Evolutionary conservation across 2,113 vertebrate genomes (phyloP), one percentile per base, ranked within the genome.

Genomic region (Azemiops feae): DNA sequence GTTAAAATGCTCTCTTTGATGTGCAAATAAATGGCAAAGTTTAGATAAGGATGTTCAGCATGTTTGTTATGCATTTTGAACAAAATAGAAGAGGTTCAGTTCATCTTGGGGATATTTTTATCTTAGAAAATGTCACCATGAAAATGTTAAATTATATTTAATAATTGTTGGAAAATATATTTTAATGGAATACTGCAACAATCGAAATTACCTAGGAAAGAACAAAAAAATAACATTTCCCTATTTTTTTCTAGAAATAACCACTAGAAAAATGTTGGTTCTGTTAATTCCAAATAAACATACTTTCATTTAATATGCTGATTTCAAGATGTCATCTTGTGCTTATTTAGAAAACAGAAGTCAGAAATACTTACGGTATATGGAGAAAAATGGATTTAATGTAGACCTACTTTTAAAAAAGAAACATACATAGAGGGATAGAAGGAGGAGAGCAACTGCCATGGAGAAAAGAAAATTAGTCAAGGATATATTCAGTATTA

Each of bases 1-100:
- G 93, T 95, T 94, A 93, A 96, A 95, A 85, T 96, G 90, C 86
- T 96, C 93, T 95, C 93, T 97, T 97, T 96, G 95, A 97, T 95
- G 94, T 97, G 94, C 60, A 97, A 97, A 96, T 97, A 96, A 95
- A 96, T 7, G 0, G 92, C 91, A 94, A 96, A 93, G 81, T 94
- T 96, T 92, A 96, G 94, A 97, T 96, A 95, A 94, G 93, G 94
- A 95, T 95, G 96, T 95, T 92, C 92, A 96, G 93, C 94, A 93
- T 92, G 91, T 94, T 95, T 94, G 57, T 93, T 95, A 92, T 93
- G 91, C 95, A 92, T 89, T 93, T 95, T 43, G 95, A 94, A 95
- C 85, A 85, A 95, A 96, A 95, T 4, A 95, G 90, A 93, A 92
- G 91, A 96, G 96, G 85, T 47, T 11, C 95, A 86, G 53, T 93